A percentile compares a stretch with the other conserved stretches of the same genome.
These are phyloP conservation scores for Fopius arisanus DNA, from an alignment of 1,140 invertebrate species.

Conservation along the genomic window DNA sequence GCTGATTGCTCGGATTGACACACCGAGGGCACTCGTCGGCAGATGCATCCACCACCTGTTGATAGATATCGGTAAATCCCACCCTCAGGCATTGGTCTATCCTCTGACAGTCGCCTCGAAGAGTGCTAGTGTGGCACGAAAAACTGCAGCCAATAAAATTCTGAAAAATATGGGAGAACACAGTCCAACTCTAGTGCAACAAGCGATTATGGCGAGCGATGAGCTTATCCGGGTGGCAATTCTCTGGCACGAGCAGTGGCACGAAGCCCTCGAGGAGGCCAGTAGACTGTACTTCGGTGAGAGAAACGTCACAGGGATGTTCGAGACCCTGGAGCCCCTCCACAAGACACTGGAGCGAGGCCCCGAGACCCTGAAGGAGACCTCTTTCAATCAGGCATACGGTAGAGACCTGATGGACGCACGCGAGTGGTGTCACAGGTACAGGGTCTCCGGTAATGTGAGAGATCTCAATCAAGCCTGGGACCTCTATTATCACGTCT, in stretches of 20 bases:
- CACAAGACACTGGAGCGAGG: constrained; percentile 94
- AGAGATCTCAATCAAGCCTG: constrained; percentile 96
- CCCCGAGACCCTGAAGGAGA: constrained; percentile 95
- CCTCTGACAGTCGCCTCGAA: constrained; percentile 97
- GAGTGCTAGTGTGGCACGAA: constrained; percentile 83
- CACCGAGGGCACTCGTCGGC: constrained; percentile 84
- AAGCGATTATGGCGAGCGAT: constrained; percentile 94
- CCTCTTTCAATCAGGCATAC: constrained; percentile 96
- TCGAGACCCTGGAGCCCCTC: constrained; percentile 92
- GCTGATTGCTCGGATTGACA: constrained; percentile 97
- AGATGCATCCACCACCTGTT: constrained; percentile 92
- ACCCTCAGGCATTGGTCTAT: constrained; percentile 91
- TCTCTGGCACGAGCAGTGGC: constrained; percentile 99
- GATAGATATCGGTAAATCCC: constrained; percentile 92
- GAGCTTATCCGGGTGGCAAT: constrained; percentile 98
- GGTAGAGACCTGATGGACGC: constrained; percentile 93
- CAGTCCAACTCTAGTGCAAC: constrained; percentile 88
- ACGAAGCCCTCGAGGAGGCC: constrained; percentile 97
- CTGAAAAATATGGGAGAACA: constrained; percentile 96
- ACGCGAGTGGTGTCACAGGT: constrained; percentile 91
- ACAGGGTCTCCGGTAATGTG: constrained; percentile 83
- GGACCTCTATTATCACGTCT: constrained; percentile 99
- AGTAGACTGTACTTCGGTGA: constrained; percentile 96
- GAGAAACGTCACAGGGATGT: constrained; percentile 93
- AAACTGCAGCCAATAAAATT: constrained; percentile 93